A percentile compares a stretch with the other conserved stretches of the same genome.
Evolutionary conservation across 2,888 invertebrate species (phyloP).

Genomic region (Pemphredon lugubris): DNA sequence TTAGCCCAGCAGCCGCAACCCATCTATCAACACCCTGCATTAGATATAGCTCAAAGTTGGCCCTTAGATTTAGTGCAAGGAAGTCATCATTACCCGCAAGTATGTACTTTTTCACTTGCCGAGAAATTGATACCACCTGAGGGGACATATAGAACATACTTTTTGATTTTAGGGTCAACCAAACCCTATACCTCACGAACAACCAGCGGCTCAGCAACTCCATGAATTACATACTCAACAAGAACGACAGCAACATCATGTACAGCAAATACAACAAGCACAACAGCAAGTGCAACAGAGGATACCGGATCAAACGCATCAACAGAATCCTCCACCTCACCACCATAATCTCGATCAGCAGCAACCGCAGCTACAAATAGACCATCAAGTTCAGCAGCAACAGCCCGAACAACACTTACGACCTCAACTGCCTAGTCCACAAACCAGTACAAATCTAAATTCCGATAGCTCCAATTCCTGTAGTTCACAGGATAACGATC

Average conservation of each 20-base stretch:
- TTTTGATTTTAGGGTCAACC: conserved; percentile 50
- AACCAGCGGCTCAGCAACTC: conserved; percentile 64
- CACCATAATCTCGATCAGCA: conserved; percentile 65
- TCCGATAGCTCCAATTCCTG: conserved; percentile 64
- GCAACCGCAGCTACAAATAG: conserved; percentile 57
- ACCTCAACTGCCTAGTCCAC: conserved; percentile 54
- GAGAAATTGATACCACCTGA: background rate
- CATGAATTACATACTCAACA: conserved; percentile 70
- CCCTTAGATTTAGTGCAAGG: conserved; percentile 77
- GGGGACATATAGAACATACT: conserved; percentile 66
- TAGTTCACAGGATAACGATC: conserved; percentile 70
- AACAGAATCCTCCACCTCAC: conserved; percentile 50
- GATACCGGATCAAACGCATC: conserved; percentile 59
- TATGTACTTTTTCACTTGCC: conserved; percentile 35
- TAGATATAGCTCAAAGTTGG: conserved; percentile 76
- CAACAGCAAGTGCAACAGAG: conserved; percentile 61
- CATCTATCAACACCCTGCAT: conserved; percentile 71
- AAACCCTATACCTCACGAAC: conserved; percentile 58
- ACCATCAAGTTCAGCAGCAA: conserved; percentile 60
- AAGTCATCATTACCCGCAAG: conserved; percentile 75
- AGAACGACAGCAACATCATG: conserved; percentile 66
- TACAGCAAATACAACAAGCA: conserved; percentile 38
- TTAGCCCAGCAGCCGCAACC: conserved; percentile 70
- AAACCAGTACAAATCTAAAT: conserved; percentile 46
- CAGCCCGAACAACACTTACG: conserved; percentile 54